A percentile compares a stretch with the other conserved stretches of the same genome.
These are phyloP conservation scores for Antechinus stuartii DNA, from an alignment of 2,113 vertebrate genomes.

Conservation along the genomic window DNA sequence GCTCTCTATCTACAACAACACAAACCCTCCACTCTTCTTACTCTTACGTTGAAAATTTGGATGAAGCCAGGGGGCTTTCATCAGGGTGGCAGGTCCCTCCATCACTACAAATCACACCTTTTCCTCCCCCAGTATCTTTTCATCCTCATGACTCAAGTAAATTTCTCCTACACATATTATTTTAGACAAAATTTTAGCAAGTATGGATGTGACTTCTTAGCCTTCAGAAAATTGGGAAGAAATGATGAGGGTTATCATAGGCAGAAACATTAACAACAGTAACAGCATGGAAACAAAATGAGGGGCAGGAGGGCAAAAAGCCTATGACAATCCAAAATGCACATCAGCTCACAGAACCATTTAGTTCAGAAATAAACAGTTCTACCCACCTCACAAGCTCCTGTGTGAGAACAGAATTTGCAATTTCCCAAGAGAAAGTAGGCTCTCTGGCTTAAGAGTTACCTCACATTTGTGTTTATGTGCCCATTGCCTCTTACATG, in stretches of 20 bases:
- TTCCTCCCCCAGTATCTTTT: not conserved
- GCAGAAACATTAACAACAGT: not conserved
- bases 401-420: not conserved
- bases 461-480: not conserved
- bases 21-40: not conserved
- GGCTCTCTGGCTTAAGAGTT: not conserved
- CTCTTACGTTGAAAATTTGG: not conserved
- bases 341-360: not conserved
- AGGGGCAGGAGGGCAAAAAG: not conserved
- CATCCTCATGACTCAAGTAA: not conserved
- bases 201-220: not conserved
- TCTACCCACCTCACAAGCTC: not conserved
- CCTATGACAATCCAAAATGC: not conserved
- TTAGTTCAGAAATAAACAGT: not conserved
- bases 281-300: not conserved
- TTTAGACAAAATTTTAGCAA: not conserved
- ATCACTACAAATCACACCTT: not conserved
- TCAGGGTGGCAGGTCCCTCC: not conserved
- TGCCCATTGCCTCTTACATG: not conserved
- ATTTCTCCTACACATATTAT: not conserved
- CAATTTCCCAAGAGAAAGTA: not conserved
- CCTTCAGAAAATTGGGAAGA: constrained; percentile 15
- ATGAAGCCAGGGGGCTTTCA: not conserved
- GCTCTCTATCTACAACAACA: not conserved
- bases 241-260: not conserved